phyloP scores from a whole-genome alignment of 2,888 invertebrate genomes.

The Drosophila kambysellisi region DNA sequence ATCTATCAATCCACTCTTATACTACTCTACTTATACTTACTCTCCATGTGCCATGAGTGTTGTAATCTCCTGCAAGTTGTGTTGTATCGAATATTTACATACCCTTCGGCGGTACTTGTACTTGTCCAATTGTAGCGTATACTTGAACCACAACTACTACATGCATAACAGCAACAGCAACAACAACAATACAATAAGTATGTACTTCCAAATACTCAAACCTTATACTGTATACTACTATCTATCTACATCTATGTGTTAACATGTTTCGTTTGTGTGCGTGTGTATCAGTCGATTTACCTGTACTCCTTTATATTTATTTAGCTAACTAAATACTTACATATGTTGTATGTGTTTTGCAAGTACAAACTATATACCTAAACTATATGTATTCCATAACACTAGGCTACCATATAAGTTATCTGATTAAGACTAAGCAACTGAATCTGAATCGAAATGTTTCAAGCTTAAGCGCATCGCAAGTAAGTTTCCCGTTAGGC shows the following conservation, averaged over 20 bases:
- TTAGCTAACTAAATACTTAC: conserved; percentile 32
- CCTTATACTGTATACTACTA: conserved; percentile 5
- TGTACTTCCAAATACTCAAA: conserved; percentile 20
- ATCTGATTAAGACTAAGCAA: conserved; percentile 33
- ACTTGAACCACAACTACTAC: conserved; percentile 46
- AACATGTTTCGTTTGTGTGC: conserved; percentile 30
- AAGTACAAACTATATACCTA: conserved; percentile 34
- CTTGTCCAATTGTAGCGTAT: conserved; percentile 49
- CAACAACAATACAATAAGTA: conserved; percentile 22
- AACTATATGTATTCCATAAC: conserved; percentile 4
- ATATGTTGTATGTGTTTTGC: conserved; percentile 49
- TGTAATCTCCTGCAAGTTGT: conserved; percentile 43
- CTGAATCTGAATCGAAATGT: conserved; percentile 6
- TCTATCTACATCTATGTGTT: conserved; percentile 20
- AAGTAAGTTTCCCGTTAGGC: conserved; percentile 48
- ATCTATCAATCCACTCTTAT: conserved; percentile 13
- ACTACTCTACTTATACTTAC: background rate
- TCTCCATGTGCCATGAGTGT: conserved; percentile 34
- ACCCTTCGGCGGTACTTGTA: conserved; percentile 35
- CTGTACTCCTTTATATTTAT: conserved; percentile 23
- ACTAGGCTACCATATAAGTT: conserved; percentile 65
- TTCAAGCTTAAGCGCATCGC: conserved; percentile 16
- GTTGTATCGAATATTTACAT: conserved; percentile 31
- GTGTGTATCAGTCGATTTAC: conserved; percentile 20
- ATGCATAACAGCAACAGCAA: conserved; percentile 30